These are phyloP conservation scores for Eidolon helvum DNA, from an alignment of 2,113 vertebrate species.

Conservation along the genomic window DNA sequence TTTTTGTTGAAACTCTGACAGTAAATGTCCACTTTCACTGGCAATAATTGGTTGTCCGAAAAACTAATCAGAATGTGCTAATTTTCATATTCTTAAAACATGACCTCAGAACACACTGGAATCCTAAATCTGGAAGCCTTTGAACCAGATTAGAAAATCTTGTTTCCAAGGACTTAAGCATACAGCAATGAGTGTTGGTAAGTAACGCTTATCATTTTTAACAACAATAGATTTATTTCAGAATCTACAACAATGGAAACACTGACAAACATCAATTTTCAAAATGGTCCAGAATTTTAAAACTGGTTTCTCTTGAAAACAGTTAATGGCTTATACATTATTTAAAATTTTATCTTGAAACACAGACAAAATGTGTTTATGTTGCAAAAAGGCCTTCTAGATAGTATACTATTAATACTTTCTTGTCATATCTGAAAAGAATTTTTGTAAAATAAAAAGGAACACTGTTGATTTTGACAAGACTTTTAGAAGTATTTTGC, in stretches of 20 bases:
- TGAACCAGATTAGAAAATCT: neutral
- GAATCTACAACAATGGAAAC: neutral
- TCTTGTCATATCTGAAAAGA: neutral
- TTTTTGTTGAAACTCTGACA: constrained; percentile 18
- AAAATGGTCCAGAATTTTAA: constrained; percentile 23
- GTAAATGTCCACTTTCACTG: neutral
- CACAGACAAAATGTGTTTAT: neutral
- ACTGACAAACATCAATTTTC: neutral
- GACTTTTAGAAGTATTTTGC: neutral
- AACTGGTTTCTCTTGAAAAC: neutral
- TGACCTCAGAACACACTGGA: neutral
- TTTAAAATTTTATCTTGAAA: neutral
- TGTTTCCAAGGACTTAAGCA: neutral
- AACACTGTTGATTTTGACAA: neutral
- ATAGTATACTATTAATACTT: neutral
- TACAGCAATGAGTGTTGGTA: neutral
- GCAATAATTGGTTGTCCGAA: neutral
- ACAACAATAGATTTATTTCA: neutral
- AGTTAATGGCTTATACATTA: neutral
- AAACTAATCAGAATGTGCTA: constrained; percentile 12
- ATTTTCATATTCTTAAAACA: constrained; percentile 38
- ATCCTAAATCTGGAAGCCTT: neutral
- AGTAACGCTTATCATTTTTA: constrained; percentile 21
- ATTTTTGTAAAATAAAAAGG: neutral
- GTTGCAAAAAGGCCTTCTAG: neutral